A percentile compares a stretch with the other conserved stretches of the same genome.
Evolutionary conservation across 2,113 vertebrate species (phyloP).

Genomic region (Chroicocephalus ridibundus): DNA sequence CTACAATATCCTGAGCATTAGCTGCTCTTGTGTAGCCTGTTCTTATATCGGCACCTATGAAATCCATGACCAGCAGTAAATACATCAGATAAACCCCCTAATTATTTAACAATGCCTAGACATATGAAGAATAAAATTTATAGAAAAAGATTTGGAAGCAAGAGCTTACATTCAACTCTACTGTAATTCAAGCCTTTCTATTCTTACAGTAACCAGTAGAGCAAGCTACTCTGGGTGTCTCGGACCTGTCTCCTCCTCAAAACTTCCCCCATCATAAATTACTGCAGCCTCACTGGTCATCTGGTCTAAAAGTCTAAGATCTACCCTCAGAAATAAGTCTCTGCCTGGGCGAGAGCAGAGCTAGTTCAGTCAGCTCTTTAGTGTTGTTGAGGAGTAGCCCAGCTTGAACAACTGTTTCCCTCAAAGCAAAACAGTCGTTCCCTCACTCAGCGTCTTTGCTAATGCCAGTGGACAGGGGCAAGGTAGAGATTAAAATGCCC

Average conservation of each 20-base stretch:
- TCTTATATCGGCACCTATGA: background rate
- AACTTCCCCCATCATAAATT: background rate
- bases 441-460: background rate
- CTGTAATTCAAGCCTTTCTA: background rate
- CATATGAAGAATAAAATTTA: background rate
- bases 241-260: background rate
- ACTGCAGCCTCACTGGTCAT: background rate
- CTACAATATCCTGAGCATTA: background rate
- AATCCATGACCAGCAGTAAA: background rate
- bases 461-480: background rate
- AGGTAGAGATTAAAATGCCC: background rate
- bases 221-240: background rate
- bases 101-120: background rate
- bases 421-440: background rate
- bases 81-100: background rate
- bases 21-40: background rate
- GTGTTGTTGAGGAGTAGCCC: background rate
- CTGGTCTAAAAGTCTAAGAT: background rate
- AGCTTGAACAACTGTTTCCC: background rate
- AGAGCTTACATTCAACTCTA: background rate
- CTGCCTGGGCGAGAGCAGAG: background rate
- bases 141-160: background rate
- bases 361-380: background rate
- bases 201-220: background rate
- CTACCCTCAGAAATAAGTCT: background rate